Conservation (phyloP, 2,797 vertebrate genomes). For the Hephaestus fuliginosus region DNA sequence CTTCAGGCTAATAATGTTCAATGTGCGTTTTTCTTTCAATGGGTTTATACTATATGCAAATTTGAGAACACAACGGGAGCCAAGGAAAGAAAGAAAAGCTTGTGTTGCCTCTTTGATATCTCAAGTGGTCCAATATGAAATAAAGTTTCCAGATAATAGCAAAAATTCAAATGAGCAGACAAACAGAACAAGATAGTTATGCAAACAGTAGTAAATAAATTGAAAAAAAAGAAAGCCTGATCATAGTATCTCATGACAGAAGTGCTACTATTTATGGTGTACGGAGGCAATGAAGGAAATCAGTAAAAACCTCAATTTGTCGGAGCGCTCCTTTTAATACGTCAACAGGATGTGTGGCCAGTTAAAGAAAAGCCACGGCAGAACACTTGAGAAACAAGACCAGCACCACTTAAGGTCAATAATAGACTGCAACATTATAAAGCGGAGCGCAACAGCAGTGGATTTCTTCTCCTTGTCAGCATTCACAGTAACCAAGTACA, state of each 20-base stretch:
- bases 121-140: neutral
- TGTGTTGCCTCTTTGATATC: neutral
- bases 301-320: neutral
- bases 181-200: neutral
- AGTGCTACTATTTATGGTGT: no score
- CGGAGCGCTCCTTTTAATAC: neutral
- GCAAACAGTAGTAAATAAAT: neutral
- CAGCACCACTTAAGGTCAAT: slow-evolving; percentile 2
- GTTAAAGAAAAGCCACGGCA: slow-evolving; percentile 24
- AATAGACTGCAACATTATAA: neutral
- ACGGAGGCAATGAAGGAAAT: neutral
- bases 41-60: neutral
- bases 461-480: slow-evolving; percentile 13
- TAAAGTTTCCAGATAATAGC: neutral
- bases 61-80: neutral
- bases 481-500: neutral
- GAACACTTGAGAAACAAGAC: slow-evolving; percentile 5
- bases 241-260: no score
- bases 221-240: neutral
- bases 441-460: neutral
- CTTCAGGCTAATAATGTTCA: neutral
- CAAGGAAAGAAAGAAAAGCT: neutral
- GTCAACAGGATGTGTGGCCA: slow-evolving; percentile 1
- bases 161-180: neutral
- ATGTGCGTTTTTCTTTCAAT: neutral